phyloP scores from a whole-genome alignment of 1,140 invertebrate species.

The Drosophila tani region DNA sequence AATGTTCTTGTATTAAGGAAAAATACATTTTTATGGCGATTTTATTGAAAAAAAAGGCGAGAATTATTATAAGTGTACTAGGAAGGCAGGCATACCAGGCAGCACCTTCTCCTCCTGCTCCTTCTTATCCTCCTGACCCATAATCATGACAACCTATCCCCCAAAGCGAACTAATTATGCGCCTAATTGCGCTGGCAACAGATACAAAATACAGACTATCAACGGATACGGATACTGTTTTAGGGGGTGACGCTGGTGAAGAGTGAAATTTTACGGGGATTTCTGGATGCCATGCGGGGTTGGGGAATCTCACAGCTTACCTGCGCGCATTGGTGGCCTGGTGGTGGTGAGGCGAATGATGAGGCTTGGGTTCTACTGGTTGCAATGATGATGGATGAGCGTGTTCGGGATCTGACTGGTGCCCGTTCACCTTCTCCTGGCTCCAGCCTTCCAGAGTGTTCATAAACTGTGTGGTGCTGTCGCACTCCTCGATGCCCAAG shows the following conservation, averaged over 20 bases:
- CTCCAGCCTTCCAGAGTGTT: conserved; percentile 59
- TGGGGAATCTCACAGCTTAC: conserved; percentile 49
- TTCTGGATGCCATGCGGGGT: conserved; percentile 13
- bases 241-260: conserved; percentile 1
- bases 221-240: conserved; percentile 1
- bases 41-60: too few relatives aligned
- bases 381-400: conserved; percentile 46
- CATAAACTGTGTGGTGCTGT: conserved; percentile 12
- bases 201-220: conserved; percentile 11
- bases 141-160: conserved; percentile 26
- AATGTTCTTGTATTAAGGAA: too few relatives aligned
- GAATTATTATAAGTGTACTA: neutral
- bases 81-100: conserved; percentile 3
- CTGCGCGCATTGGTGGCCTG: conserved; percentile 75
- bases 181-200: conserved; percentile 48
- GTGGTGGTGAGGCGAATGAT: conserved; percentile 45
- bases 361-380: conserved; percentile 46
- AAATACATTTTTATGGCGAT: too few relatives aligned
- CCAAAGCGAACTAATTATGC: conserved; percentile 47
- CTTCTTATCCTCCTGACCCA: neutral
- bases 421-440: conserved; percentile 58
- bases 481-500: neutral
- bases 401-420: conserved; percentile 27
- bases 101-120: neutral
- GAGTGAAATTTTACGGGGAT: conserved; percentile 3